Evolutionary conservation across 2,113 vertebrate species (phyloP).

Genomic region (Thoracochromis brauschi): DNA sequence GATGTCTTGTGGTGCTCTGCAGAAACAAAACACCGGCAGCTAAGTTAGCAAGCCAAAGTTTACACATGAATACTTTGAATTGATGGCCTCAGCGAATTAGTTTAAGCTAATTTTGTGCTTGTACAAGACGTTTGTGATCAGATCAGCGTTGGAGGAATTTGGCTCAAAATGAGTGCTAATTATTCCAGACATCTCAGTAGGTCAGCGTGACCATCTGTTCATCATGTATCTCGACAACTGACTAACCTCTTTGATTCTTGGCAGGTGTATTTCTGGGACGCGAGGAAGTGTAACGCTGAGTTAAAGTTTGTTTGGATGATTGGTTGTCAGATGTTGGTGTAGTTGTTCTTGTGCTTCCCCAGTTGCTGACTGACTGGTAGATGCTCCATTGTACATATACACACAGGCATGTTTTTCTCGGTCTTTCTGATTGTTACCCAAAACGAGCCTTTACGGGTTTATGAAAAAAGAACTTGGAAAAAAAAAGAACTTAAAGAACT

Average conservation of each 20-base stretch:
- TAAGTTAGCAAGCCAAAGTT: not conserved
- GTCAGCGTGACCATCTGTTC: not conserved
- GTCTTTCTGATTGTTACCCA: not conserved
- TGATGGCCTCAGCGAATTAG: not conserved
- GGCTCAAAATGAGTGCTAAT: not conserved
- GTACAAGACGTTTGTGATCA: not conserved
- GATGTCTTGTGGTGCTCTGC: constrained; percentile 27
- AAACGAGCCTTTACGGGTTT: not conserved
- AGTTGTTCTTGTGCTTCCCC: not conserved
- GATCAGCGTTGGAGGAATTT: not conserved
- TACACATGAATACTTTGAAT: not conserved
- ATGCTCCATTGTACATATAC: not conserved
- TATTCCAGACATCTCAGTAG: not conserved
- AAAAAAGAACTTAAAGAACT: not conserved
- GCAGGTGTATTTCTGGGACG: not conserved
- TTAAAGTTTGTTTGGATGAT: not conserved
- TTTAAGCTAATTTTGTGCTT: not conserved
- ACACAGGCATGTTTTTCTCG: not conserved
- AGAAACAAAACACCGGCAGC: not conserved
- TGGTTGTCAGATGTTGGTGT: not conserved
- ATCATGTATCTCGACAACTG: not conserved
- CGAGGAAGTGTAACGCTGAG: not conserved
- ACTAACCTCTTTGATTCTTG: not conserved
- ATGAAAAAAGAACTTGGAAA: not conserved
- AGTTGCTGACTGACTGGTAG: not conserved